Conservation (phyloP, 2,113 vertebrate species). For the Oryctolagus cuniculus region DNA sequence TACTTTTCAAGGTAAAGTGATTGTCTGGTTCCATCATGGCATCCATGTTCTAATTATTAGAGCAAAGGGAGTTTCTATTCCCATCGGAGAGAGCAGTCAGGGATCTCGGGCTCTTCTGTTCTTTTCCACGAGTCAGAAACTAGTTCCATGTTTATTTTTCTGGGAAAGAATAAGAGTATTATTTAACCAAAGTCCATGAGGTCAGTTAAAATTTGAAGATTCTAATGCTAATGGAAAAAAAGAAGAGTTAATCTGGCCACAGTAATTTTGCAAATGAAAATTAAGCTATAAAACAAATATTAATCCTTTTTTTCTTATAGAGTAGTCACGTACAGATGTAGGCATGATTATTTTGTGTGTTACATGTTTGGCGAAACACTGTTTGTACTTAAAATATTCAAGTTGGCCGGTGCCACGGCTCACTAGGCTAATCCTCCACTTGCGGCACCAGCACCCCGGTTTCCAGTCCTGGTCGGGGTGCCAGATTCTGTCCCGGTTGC, state of each 20-base stretch:
- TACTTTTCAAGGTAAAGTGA: background rate
- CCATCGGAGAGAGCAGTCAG: background rate
- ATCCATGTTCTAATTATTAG: background rate
- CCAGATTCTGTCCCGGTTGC: no score
- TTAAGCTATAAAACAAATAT: background rate
- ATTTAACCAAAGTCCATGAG: background rate
- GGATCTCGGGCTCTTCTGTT: background rate
- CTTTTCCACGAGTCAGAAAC: background rate
- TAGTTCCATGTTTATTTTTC: background rate
- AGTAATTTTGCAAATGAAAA: background rate
- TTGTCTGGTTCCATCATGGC: background rate
- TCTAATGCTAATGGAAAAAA: background rate
- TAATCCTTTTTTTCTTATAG: background rate
- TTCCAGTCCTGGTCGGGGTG: no score
- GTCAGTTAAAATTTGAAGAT: background rate
- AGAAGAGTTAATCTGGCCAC: background rate
- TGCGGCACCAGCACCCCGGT: no score
- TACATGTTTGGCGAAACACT: background rate
- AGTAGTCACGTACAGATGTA: background rate
- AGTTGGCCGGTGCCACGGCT: background rate
- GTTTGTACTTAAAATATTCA: slow-evolving; percentile 6
- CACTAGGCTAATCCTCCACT: no score
- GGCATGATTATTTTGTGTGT: background rate
- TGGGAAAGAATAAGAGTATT: background rate
- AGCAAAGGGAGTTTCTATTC: background rate